Conservation (phyloP, 2,888 invertebrate genomes). For the Pristionchus entomophagus region DNA sequence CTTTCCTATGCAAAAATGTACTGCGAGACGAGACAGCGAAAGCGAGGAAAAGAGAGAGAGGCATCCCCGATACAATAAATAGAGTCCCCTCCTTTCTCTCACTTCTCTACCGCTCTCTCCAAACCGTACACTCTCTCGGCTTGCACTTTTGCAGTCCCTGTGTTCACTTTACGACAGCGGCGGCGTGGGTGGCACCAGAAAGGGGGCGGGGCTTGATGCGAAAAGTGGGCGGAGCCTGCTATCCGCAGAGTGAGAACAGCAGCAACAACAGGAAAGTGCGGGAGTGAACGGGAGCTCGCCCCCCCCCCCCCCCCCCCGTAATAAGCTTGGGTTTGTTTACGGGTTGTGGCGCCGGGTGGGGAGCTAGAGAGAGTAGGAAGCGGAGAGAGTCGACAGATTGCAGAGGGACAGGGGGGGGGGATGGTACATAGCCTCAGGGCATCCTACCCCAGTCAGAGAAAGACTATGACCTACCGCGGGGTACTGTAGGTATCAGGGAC, state of each 20-base stretch:
- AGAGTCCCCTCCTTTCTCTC: not conserved
- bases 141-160: constrained; percentile 15
- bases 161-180: too few relatives aligned
- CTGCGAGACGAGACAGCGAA: too few relatives aligned
- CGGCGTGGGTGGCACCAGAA: too few relatives aligned
- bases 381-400: too few relatives aligned
- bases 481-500: not conserved
- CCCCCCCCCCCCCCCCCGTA: not conserved
- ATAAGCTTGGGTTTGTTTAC: constrained; percentile 37
- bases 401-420: too few relatives aligned
- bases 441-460: too few relatives aligned
- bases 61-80: too few relatives aligned
- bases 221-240: not conserved
- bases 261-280: not conserved
- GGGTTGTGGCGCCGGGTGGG: not conserved
- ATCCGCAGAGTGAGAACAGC: not conserved
- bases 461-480: too few relatives aligned
- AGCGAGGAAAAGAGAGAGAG: not conserved
- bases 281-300: not conserved
- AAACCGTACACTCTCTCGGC: not conserved
- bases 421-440: too few relatives aligned
- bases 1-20: not conserved
- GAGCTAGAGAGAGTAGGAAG: not conserved
- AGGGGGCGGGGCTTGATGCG: too few relatives aligned
- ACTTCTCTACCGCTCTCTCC: not conserved